These are phyloP conservation scores for Borostomias antarcticus DNA, from an alignment of 2,797 vertebrate genomes.

Conservation along the genomic window DNA sequence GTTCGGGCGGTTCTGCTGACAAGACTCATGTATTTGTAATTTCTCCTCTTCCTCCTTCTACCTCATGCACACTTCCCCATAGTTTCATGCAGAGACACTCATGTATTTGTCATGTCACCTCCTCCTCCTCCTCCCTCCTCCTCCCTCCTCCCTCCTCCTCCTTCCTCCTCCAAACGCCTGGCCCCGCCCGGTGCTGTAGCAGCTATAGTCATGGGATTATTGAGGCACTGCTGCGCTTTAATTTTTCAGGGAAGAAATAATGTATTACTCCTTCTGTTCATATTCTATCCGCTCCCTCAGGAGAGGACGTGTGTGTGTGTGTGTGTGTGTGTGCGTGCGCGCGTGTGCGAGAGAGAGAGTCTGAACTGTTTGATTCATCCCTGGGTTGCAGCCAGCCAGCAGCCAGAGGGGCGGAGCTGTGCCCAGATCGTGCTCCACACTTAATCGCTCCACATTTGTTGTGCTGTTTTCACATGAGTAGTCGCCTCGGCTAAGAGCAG, in stretches of 20 bases:
- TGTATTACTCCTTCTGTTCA: conserved; percentile 25
- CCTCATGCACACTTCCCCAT: no score
- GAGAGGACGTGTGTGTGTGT: conserved; percentile 6
- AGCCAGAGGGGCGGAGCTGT: conserved; percentile 5
- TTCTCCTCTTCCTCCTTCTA: no score
- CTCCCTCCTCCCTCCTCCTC: background rate
- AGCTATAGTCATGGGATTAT: conserved; percentile 38
- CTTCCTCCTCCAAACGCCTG: background rate
- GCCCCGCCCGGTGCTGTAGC: no score
- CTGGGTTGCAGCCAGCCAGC: no score
- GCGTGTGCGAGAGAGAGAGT: background rate
- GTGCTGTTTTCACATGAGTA: conserved; percentile 15
- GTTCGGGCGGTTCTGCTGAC: no score
- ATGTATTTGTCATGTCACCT: no score
- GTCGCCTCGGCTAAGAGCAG: conserved; percentile 15
- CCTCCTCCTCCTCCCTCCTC: no score
- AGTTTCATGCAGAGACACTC: no score
- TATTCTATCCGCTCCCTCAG: conserved; percentile 21
- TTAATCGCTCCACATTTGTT: conserved; percentile 20
- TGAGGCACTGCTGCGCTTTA: conserved; percentile 31
- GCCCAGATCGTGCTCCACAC: conserved; percentile 10
- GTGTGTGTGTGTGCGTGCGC: background rate
- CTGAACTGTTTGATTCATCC: no score
- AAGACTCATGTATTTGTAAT: no score
- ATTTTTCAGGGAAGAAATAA: conserved; percentile 26